Evolutionary conservation across 2,113 vertebrate genomes (phyloP), one percentile per base, ranked within the genome.

Genomic region (Panurus biarmicus): DNA sequence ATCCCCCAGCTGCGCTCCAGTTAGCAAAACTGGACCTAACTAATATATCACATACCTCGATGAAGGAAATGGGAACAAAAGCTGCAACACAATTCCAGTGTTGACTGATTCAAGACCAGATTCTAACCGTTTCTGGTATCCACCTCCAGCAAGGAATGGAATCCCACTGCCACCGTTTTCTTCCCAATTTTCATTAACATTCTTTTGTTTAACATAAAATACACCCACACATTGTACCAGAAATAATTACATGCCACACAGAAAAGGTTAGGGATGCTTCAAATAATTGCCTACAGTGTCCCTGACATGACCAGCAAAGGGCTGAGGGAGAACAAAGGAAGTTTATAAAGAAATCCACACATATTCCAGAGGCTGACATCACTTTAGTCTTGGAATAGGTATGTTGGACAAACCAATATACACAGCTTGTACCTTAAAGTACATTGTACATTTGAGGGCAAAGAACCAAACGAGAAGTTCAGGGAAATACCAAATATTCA

Each of bases 21-120:
- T 15, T n/a, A 65, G 12, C 22, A 90, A 79, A 44, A 22, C 42
- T 29, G 19, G 31, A 60, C 18, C 18, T 57, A 65, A n/a, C 36
- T 31, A n/a, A 26, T 0, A 0, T 3, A 26, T 23, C 2, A 4
- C n/a, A 35, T 6, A 26, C 15, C 23, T 12, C 3, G 11, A 64
- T 31, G 24, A 42, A 69, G 29, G 69, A 14, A 69, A 70, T 12
- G 24, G 22, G 7, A 54, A 31, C 38, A n/a, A 53, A 65, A 40
- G 14, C 56, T 66, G n/a, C 42, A 85, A 23, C 9, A 33, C 10
- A 25, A n/a, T 12, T 48, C 29, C 7, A 19, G 7, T 6, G 12
- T 17, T 50, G 53, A 40, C 51, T 36, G 56, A 66, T 18, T 38
- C 31, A 44, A 67, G 22, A 38, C 14, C 53, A 85, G 23, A 14